These are phyloP conservation scores for Yponomeuta plumbellus DNA, from an alignment of 2,888 invertebrate species.

Conservation along the genomic window DNA sequence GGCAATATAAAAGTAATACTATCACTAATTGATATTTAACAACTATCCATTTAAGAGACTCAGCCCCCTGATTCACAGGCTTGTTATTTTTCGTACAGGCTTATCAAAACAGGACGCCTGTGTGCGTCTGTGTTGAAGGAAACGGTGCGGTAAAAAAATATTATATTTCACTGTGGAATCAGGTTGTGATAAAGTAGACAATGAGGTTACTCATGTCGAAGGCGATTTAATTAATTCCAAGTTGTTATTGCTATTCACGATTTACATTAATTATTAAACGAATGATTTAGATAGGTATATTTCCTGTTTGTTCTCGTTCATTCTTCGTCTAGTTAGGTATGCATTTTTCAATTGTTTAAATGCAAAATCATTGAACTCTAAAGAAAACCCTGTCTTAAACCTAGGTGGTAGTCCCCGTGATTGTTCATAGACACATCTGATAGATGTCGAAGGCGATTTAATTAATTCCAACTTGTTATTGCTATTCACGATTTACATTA, in stretches of 20 bases:
- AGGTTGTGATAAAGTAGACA: background rate
- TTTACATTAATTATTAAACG: background rate
- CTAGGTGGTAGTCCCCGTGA: background rate
- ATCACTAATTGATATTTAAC: no score
- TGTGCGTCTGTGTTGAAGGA: background rate
- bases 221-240: background rate
- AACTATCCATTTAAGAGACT: background rate
- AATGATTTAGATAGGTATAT: no score
- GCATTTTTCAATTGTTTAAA: no score
- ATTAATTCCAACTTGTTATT: constrained; percentile 1
- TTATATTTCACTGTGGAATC: constrained; percentile 1
- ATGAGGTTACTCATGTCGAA: background rate
- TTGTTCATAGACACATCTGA: background rate
- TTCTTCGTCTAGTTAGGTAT: no score
- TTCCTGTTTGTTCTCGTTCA: no score
- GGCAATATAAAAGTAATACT: no score
- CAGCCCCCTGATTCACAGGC: constrained; percentile 31
- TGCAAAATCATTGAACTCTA: no score
- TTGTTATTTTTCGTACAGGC: background rate
- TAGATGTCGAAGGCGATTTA: background rate
- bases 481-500: background rate
- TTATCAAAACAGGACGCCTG: constrained; percentile 7
- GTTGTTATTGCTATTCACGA: background rate
- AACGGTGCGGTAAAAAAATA: background rate
- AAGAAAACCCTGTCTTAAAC: background rate